Evolutionary conservation across 2,797 vertebrate genomes (phyloP).

Genomic region (Lagorchestes hirsutus): DNA sequence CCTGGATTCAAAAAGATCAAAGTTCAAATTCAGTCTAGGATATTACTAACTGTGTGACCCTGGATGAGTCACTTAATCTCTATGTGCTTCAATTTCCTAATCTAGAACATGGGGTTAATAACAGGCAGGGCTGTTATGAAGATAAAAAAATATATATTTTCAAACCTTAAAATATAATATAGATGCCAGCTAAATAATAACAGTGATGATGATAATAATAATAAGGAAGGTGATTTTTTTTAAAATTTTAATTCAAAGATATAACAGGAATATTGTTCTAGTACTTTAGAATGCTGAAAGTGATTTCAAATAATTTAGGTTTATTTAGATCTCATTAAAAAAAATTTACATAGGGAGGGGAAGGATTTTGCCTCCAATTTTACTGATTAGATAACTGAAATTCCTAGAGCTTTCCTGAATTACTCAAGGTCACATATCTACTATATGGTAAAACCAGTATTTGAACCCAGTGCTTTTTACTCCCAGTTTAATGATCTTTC

Average conservation of each 20-base stretch:
- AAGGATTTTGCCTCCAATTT: too few relatives aligned
- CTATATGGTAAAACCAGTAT: neutral
- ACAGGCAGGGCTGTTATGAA: too few relatives aligned
- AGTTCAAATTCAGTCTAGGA: neutral
- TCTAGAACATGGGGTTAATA: too few relatives aligned
- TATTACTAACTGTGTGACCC: neutral
- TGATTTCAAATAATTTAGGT: too few relatives aligned
- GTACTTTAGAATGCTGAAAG: neutral
- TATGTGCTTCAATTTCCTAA: neutral
- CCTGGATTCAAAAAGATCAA: neutral
- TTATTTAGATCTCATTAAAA: too few relatives aligned
- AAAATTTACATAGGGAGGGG: too few relatives aligned
- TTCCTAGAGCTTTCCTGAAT: neutral
- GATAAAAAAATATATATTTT: neutral
- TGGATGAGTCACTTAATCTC: neutral
- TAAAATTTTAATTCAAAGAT: neutral
- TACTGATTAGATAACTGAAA: neutral
- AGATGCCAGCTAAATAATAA: neutral
- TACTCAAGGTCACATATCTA: neutral
- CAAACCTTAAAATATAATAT: neutral
- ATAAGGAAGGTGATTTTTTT: neutral
- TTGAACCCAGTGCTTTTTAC: neutral
- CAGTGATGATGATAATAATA: too few relatives aligned
- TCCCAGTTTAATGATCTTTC: neutral
- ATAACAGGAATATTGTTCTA: neutral